Evolutionary conservation across 2,797 vertebrate genomes (phyloP), one percentile per base, ranked within the genome.

Genomic region (Benthosema pterotum): DNA sequence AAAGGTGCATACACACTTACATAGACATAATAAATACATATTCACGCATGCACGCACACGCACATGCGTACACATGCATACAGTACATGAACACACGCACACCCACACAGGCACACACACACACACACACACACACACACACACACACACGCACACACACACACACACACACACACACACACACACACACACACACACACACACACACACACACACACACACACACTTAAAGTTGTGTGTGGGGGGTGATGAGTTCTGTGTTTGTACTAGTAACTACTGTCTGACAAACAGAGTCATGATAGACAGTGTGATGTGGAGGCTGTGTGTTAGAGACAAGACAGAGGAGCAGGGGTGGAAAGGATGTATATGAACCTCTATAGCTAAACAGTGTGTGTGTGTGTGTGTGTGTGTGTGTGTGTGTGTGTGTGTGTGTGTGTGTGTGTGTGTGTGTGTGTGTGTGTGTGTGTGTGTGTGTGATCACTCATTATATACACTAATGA

Each of bases 401-500:
- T 45, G 42, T 47, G 13, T 15, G 38, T 52, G 60, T 60, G 48
- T 74, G 49, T 61, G 19, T 56, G 56, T 67, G 69, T 5, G 49
- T 57, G 18, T 73, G 60, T 75, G 62, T 63, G 32, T 43, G 60
- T 13, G 53, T 57, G 28, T 56, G 53, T 38, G 46, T 42, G 25
- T 19, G 49, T 46, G 60, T 45, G 15, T 43, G 48, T 9, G 11
- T 3, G 48, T 52, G 48, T 52, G 16, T 61, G 14, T 61, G 50
- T 48, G 71, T 67, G 77, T 83, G 82, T 77, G 82, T 83, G 77
- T 79, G 66, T 56, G 63, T 67, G 64, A 12, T 81, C 22, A 25
- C 3, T 25, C 78, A 86, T 78, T 79, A 75, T 65, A 75, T 62
- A 78, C 54, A 72, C 59, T 85, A 83, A 89, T 79, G 75, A 82